Evolutionary conservation across 2,888 invertebrate genomes (phyloP).

Genomic region (Sminthurinus aureus): DNA sequence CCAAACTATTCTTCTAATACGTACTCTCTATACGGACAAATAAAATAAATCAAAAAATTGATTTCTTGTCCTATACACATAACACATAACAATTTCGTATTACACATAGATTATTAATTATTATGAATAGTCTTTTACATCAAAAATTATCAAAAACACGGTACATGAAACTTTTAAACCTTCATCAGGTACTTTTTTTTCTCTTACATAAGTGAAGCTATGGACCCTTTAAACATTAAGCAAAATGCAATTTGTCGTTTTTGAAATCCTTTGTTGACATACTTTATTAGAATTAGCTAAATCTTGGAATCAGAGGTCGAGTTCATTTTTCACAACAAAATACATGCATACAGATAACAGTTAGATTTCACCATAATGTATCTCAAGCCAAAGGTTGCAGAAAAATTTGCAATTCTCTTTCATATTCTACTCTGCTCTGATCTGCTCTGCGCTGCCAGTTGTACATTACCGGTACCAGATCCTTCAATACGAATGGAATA

Average conservation of each 20-base stretch:
- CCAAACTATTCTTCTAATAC: background rate
- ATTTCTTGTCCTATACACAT: background rate
- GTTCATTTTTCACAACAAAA: background rate
- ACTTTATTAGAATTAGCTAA: background rate
- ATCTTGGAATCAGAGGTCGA: background rate
- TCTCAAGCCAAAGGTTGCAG: too few species aligned
- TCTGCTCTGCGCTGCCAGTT: too few species aligned
- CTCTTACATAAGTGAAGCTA: background rate
- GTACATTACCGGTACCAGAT: too few species aligned
- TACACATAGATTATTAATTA: background rate
- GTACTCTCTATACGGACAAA: slow-evolving; percentile 11
- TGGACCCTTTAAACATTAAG: background rate
- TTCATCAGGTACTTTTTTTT: background rate
- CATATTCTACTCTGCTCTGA: too few species aligned
- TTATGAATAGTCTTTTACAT: background rate
- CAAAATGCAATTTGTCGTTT: background rate
- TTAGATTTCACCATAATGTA: too few species aligned
- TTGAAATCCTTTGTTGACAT: background rate
- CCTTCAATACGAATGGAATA: too few species aligned
- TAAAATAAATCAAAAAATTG: slow-evolving; percentile 30
- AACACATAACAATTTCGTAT: too few species aligned
- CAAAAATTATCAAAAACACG: background rate
- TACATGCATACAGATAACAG: too few species aligned
- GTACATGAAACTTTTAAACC: background rate
- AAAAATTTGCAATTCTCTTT: too few species aligned